Evolutionary conservation across 2,797 vertebrate genomes (phyloP), one percentile per base, ranked within the genome.

Genomic region (Dallia pectoralis): DNA sequence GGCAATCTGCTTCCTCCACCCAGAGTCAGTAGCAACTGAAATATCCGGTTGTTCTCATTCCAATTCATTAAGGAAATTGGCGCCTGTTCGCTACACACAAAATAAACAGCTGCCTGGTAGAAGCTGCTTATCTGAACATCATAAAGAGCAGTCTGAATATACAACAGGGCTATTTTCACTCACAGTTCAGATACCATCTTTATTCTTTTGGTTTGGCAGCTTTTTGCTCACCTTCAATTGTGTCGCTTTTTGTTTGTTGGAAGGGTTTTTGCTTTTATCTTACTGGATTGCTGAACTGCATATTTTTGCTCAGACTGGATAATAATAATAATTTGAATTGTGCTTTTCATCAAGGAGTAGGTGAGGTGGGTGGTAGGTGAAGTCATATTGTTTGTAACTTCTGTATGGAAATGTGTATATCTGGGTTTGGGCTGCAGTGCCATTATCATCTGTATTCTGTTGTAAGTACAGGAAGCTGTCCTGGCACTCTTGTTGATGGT

Each of bases 61-160:
- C 76, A 81, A 66, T 85, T 84, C 67, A 53, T 77, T 9, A 2
- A 76, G 67, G 70, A 71, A 64, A 84, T 79, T 82, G 74, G 73
- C 49, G 44, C 73, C 68, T 66, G 78, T 73, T 88, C 67, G n/a
- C 76, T 75, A 69, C 77, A 30, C 59, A 72, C 72, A 71, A 75
- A 70, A 86, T 82, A 84, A 88, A 89, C 73, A 74, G 63, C 73
- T 76, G 61, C 77, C 73, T 74, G 79, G 77, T 74, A 73, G 64
- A 73, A 77, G 75, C 74, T 75, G 49, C 79, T n/a, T 82, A 87
- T 84, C 80, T 85, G 84, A 85, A 77, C 56, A n/a, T n/a, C 29
- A 72, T 75, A 72, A 62, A 67, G 25, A 3, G 66, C 1, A 49
- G 16, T 49, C 1, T 16, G 16, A 16, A 6, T 49, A 49, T 71